Evolutionary conservation across 2,113 vertebrate species (phyloP).

Genomic region (Chrysemys picta): DNA sequence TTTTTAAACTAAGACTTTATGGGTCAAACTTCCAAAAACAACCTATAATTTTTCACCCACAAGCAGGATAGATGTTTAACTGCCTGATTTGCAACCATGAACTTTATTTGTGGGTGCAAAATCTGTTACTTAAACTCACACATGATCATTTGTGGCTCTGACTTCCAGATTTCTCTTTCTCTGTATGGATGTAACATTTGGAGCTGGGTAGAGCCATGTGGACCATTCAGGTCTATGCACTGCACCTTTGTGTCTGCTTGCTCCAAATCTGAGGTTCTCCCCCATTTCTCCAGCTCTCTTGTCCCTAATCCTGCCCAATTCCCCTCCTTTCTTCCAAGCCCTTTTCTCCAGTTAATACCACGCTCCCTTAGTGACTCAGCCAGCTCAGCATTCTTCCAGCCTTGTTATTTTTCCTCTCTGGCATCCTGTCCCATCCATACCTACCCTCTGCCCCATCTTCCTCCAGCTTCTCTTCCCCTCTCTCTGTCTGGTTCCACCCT

Average conservation of each 20-base stretch:
- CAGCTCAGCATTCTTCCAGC: neutral
- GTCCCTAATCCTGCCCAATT: neutral
- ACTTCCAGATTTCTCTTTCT: neutral
- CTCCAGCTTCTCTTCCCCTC: neutral
- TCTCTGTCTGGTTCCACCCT: neutral
- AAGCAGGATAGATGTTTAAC: neutral
- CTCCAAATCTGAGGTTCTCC: neutral
- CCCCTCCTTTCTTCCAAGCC: neutral
- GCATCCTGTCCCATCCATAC: neutral
- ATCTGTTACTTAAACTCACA: neutral
- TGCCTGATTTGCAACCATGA: neutral
- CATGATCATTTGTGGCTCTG: rapidly evolving
- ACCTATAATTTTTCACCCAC: neutral
- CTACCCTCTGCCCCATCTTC: neutral
- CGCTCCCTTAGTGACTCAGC: neutral
- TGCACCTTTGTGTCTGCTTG: neutral
- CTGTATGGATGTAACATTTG: neutral
- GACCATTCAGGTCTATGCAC: neutral
- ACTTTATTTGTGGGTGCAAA: neutral
- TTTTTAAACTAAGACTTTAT: rapidly evolving
- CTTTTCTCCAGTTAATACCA: neutral
- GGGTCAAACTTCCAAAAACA: slow-evolving; percentile 11
- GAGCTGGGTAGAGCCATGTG: neutral
- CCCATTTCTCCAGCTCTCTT: neutral
- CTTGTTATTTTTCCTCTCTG: slow-evolving; percentile 20